Evolutionary conservation across 2,797 vertebrate genomes (phyloP).

Genomic region (Manis javanica): DNA sequence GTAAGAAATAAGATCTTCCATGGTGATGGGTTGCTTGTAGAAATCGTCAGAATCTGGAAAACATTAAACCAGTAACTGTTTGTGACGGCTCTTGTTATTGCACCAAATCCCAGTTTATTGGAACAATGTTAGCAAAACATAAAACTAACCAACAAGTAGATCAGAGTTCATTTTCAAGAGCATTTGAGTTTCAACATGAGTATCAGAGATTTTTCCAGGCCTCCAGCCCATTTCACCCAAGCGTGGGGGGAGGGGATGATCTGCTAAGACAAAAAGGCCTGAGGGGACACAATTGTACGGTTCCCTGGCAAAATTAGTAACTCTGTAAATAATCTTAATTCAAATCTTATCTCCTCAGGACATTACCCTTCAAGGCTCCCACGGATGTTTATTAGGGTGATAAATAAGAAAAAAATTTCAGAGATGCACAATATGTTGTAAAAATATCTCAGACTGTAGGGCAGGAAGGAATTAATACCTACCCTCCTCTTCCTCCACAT

Average conservation of each 20-base stretch:
- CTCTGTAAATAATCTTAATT: constrained; percentile 87
- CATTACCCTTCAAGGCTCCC: constrained; percentile 84
- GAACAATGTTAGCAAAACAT: constrained; percentile 68
- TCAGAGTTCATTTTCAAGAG: constrained; percentile 61
- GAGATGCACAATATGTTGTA: constrained; percentile 85
- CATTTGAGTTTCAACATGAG: constrained; percentile 40
- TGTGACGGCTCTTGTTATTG: constrained; percentile 7
- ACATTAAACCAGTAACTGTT: constrained; percentile 30
- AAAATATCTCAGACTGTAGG: constrained; percentile 84
- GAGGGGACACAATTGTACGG: constrained; percentile 80
- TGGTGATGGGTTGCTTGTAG: constrained; percentile 88
- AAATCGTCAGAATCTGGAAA: constrained; percentile 86
- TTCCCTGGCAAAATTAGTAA: constrained; percentile 87
- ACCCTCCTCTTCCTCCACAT: constrained; percentile 89
- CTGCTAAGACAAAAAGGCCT: background rate
- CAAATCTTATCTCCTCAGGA: constrained; percentile 86
- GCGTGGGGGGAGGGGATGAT: background rate
- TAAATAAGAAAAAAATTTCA: constrained; percentile 88
- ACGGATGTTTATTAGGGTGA: constrained; percentile 89
- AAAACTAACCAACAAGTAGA: constrained; percentile 56
- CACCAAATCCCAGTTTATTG: constrained; percentile 60
- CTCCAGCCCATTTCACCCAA: constrained; percentile 27
- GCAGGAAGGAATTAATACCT: constrained; percentile 88
- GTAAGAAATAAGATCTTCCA: constrained; percentile 97
- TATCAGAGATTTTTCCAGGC: constrained; percentile 64